Percentiles rank a stretch among this genome's conserved stretches.
Evolutionary conservation across 1,140 invertebrate genomes (phyloP).

Genomic region (Drosophila prosaltans): DNA sequence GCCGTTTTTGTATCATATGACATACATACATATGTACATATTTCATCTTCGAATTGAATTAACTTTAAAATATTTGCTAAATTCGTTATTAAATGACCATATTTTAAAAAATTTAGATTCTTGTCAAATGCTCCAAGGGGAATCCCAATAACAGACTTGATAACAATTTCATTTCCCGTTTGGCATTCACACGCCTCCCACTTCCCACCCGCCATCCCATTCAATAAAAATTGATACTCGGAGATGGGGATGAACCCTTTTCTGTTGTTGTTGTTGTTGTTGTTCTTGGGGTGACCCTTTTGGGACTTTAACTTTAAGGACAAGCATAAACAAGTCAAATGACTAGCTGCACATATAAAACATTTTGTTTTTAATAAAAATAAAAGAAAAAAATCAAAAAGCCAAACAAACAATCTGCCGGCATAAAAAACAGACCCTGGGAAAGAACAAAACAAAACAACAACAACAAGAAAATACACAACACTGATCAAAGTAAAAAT

Average conservation of each 20-base stretch:
- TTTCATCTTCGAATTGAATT: too few relatives aligned
- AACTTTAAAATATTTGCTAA: not conserved
- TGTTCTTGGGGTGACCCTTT: conserved; percentile 28
- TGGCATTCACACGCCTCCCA: conserved; percentile 44
- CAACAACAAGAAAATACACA: conserved; percentile 14
- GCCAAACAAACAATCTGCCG: conserved; percentile 57
- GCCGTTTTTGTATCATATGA: too few relatives aligned
- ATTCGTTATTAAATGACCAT: conserved; percentile 3
- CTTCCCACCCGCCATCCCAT: not conserved
- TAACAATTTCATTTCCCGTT: conserved; percentile 56
- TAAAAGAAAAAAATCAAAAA: conserved; percentile 46
- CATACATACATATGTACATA: too few relatives aligned
- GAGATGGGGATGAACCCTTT: conserved; percentile 44
- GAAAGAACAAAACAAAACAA: too few relatives aligned
- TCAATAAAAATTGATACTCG: conserved; percentile 58
- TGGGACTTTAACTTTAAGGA: conserved; percentile 45
- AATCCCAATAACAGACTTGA: conserved; percentile 49
- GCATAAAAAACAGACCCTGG: not conserved
- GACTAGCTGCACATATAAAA: conserved; percentile 59
- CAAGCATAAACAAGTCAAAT: conserved; percentile 55
- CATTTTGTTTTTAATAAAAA: conserved; percentile 80
- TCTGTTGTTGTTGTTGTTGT: conserved; percentile 3
- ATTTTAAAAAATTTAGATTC: not conserved
- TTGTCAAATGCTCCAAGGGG: conserved; percentile 5
- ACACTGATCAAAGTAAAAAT: conserved; percentile 76